Percentiles rank a stretch among this genome's conserved stretches.
Evolutionary conservation across 2,113 vertebrate genomes (phyloP).

Genomic region (Gallinago media): DNA sequence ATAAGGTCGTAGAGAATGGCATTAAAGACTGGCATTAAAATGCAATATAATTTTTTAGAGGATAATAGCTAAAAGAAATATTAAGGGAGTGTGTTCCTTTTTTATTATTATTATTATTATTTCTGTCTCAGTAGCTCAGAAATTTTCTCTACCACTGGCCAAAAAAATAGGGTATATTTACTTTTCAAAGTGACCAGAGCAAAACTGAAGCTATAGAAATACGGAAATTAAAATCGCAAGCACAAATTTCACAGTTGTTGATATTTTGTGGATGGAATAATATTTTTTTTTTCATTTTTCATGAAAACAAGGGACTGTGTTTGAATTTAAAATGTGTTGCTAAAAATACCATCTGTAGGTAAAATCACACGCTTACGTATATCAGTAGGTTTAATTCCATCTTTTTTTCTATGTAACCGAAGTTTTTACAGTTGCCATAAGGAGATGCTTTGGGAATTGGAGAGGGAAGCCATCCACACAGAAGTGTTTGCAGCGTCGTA

Average conservation of each 20-base stretch:
- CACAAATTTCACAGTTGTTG: background rate
- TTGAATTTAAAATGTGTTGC: background rate
- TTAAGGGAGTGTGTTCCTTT: background rate
- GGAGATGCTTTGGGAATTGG: background rate
- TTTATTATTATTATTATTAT: background rate
- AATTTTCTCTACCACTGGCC: background rate
- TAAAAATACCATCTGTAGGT: background rate
- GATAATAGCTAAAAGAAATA: background rate
- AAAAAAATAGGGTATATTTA: background rate
- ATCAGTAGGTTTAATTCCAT: background rate
- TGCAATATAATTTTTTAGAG: background rate
- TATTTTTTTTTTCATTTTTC: background rate
- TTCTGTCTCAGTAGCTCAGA: background rate
- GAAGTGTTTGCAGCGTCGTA: background rate
- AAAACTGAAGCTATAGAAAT: background rate
- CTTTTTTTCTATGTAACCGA: background rate
- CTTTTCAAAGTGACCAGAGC: background rate
- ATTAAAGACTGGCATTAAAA: background rate
- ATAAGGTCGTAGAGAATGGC: background rate
- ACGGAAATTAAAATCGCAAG: background rate
- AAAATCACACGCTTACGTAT: accelerated
- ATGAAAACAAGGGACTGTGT: accelerated
- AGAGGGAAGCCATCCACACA: background rate
- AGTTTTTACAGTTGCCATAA: background rate
- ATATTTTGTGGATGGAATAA: background rate